Evolutionary conservation across 2,888 invertebrate genomes (phyloP), one percentile per base, ranked within the genome.

Genomic region (Tenthredo amoena): DNA sequence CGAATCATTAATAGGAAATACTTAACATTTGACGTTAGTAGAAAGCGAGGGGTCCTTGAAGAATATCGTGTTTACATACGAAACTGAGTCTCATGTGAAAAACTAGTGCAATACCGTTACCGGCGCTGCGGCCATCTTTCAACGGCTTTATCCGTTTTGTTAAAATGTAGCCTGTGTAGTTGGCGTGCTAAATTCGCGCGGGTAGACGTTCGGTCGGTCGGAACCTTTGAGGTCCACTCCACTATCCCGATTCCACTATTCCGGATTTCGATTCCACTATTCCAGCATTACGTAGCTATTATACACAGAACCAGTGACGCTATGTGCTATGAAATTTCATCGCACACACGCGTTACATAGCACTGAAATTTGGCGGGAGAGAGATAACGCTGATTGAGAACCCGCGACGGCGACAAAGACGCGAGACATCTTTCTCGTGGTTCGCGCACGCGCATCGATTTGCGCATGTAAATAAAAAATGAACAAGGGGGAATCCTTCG

Each of bases 191-290:
- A 74, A 43, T 74, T 74, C 72, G 72, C 72, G 72, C 72, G 72
- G n/a, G 21, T 43, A 74, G 43, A 43, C 43, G 40, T 15, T 74
- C 43, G 72, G 72, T 74, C 43, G 72, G 43, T 68, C 68, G 68
- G 68, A 26, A 68, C 68, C 68, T 34, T 68, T 68, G 68, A 68
- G 68, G 68, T 43, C 21, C n/a, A 40, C 72, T 18, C 40, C 21
- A 43, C 43, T 74, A 74, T 74, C 43, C 72, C 72, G 72, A 74
- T 74, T 74, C 72, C 72, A 74, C 72, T 74, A 74, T 74, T 74
- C 72, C 72, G 43, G 72, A 74, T 74, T 43, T 21, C 18, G 72
- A 74, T 74, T 74, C 72, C 72, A 43, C 72, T 74, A 74, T 74
- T 74, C 43, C 72, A 74, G 72, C 43, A 21, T 74, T 74, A 74